Evolutionary conservation across 2,113 vertebrate species (phyloP), one percentile per base, ranked within the genome.

Genomic region (Sceloporus tristichus): DNA sequence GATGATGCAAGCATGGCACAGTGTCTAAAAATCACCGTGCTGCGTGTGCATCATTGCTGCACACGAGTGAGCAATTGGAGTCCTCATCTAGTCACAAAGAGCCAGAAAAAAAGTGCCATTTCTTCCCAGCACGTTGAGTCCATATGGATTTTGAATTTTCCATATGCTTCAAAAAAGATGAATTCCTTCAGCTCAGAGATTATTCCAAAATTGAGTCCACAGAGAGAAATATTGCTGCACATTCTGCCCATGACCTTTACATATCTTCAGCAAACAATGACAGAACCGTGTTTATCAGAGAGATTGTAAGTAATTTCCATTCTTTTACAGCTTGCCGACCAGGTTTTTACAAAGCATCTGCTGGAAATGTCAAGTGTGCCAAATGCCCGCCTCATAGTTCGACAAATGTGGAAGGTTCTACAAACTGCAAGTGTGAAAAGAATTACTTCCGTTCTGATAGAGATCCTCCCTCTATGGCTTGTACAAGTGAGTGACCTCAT

Each of bases 361-460:
- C 98, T 0, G 98, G 98, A 87, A 98, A 98, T 0, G 93, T 93
- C 93, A 98, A 98, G 95, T 99, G 99, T 90, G 96, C 98, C 79
- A 99, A 99, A 95, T 99, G 99, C 92, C 99, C 99, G 1, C 98
- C 99, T 38, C 98, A 99, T 89, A 99, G 98, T 87, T 98, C 98
- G 85, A 97, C 98, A 23, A 97, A 97, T 0, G 97, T 98, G 93
- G 98, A 99, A 79, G 98, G 98, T 2, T 97, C 98, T 82, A 91
- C 98, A 93, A 96, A 98, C 97, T 99, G 99, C 93, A 97, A 96
- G 96, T 99, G 99, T 96, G 99, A 99, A 96, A 99, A 98, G 94
- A 99, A 98, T 97, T 99, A 98, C 97, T 99, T 98, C 97, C 97
- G 99, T 54, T 97, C 98, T 71, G 98, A 98, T 76, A 98, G 97